These are phyloP conservation scores for Bostrychus sinensis DNA, from an alignment of 2,113 vertebrate genomes.

Conservation along the genomic window DNA sequence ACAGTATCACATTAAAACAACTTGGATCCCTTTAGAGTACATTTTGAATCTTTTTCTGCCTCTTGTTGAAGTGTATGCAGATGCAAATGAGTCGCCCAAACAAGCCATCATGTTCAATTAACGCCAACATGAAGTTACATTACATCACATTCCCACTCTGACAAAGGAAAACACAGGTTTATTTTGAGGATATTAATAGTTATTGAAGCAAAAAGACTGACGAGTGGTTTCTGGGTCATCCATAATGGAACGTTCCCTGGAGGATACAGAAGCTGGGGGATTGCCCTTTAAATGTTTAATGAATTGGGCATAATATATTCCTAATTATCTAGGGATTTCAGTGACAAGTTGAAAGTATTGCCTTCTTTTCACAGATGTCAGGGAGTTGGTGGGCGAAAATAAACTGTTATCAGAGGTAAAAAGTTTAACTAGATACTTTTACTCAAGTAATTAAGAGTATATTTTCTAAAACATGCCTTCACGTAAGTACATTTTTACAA, in stretches of 20 bases:
- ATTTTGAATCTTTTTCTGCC: not conserved
- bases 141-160: slow-evolving; percentile 6
- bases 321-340: slow-evolving; percentile 5
- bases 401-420: slow-evolving; percentile 5
- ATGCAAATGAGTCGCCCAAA: slow-evolving; percentile 5
- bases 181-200: slow-evolving; percentile 18
- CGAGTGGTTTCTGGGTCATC: slow-evolving; percentile 58
- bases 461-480: no score
- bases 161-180: slow-evolving; percentile 30
- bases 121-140: slow-evolving; percentile 9
- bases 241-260: slow-evolving; percentile 47
- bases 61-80: not conserved
- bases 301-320: slow-evolving; percentile 21
- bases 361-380: not conserved
- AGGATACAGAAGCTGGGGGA: slow-evolving; percentile 36
- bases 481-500: no score
- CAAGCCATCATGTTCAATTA: slow-evolving; percentile 38
- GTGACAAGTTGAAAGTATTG: slow-evolving; percentile 9
- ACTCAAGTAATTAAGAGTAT: no score
- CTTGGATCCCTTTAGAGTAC: not conserved
- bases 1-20: not conserved
- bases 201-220: slow-evolving; percentile 33
- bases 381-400: slow-evolving; percentile 21
- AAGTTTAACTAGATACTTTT: not conserved
- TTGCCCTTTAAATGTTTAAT: slow-evolving; percentile 61